phyloP scores from a whole-genome alignment of 2,797 vertebrate genomes.

The Thalassophryne amazonica region DNA sequence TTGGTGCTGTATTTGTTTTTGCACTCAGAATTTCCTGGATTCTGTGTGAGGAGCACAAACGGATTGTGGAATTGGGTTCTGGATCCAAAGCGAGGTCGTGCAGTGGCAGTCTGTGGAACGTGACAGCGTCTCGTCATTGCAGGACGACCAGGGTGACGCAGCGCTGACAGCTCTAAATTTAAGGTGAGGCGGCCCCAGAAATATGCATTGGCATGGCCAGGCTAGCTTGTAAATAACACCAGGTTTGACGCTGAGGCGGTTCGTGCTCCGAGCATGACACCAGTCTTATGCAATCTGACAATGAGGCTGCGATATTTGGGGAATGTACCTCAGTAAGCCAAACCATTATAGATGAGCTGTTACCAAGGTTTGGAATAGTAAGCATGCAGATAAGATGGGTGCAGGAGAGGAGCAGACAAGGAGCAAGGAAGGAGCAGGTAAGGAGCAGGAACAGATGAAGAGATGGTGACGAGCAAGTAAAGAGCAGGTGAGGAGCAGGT shows the following conservation, averaged over 20 bases:
- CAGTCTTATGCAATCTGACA: slow-evolving; percentile 55
- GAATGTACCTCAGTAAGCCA: slow-evolving; percentile 49
- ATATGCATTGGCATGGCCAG: slow-evolving; percentile 58
- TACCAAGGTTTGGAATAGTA: slow-evolving; percentile 29
- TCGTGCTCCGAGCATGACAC: slow-evolving; percentile 50
- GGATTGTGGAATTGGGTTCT: too few species aligned
- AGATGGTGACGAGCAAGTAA: too few species aligned
- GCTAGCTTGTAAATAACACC: slow-evolving; percentile 69
- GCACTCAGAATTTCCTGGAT: too few species aligned
- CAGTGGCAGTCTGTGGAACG: too few species aligned
- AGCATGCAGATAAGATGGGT: not conserved
- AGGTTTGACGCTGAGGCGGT: slow-evolving; percentile 28
- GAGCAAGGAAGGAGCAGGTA: too few species aligned
- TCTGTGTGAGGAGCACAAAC: too few species aligned
- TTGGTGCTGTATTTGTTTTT: too few species aligned
- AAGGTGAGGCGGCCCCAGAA: slow-evolving; percentile 32
- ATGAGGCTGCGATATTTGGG: slow-evolving; percentile 39
- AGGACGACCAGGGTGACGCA: slow-evolving; percentile 5
- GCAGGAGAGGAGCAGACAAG: not conserved
- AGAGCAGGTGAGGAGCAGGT: too few species aligned
- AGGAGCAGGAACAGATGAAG: too few species aligned
- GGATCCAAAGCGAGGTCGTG: too few species aligned
- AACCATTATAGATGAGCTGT: slow-evolving; percentile 57
- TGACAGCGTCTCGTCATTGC: slow-evolving; percentile 12
- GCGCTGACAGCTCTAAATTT: slow-evolving; percentile 63